Evolutionary conservation across 2,888 invertebrate genomes (phyloP), one percentile per base, ranked within the genome.

Genomic region (Tenodera sinensis): DNA sequence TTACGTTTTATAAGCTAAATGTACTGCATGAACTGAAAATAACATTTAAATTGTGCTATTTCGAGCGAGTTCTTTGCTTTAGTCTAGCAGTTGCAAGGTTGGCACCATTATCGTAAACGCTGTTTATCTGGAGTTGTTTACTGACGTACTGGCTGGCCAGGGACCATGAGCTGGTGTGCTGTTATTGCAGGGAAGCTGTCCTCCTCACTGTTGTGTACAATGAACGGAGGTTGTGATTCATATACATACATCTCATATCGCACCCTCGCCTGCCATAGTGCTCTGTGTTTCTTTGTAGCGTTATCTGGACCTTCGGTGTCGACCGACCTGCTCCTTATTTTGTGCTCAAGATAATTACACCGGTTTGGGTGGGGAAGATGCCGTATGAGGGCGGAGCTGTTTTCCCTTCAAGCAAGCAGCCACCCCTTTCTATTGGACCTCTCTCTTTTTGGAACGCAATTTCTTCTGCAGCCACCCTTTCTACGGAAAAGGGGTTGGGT

Each of bases 371-470:
- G 83, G 87, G 87, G 83, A 82, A 82, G 87, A 82, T 34, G 87
- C 81, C 82, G 87, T 34, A 87, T 34, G 83, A 82, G 87, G 87
- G 87, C 87, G 87, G 87, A 87, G 87, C 83, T 83, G 83, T 81
- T 87, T 87, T 87, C 82, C 83, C 87, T 87, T 42, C 34, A 34
- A 71, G 54, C 87, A 87, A 82, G 82, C 83, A 82, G 30, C 87
- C 81, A 30, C 87, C 87, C 82, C 86, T 82, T 87, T 87, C 87
- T 87, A 87, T 87, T 87, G 87, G 87, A 87, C 87, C 83, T 82
- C 87, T 87, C 87, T 87, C 83, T 87, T 87, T 71, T 71, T 71
- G 54, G 54, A 71, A 71, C 54, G 54, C 54, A 71, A 71, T 25
- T 71, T 71, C 54, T 71, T 71, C 25, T 71, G 15, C 54, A 71